Conservation (phyloP, 2,888 invertebrate genomes). For the Drosophila neotestacea region DNA sequence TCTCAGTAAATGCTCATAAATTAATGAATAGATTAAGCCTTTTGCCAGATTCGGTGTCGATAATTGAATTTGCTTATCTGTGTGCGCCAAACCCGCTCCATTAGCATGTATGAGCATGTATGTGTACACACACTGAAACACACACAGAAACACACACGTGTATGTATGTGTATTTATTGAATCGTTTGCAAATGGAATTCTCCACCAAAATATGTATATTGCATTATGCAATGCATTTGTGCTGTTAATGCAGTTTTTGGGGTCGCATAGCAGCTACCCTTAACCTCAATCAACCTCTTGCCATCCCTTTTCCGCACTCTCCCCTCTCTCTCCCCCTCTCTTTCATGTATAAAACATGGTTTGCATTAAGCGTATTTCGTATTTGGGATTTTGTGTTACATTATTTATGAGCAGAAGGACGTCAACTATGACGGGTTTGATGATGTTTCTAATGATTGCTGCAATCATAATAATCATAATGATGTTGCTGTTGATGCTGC, state of each 20-base stretch:
- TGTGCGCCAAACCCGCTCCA: slow-evolving; percentile 21
- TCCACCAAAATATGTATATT: slow-evolving; percentile 8
- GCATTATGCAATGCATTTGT: slow-evolving; percentile 37
- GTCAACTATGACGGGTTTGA: slow-evolving; percentile 46
- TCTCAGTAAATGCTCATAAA: slow-evolving; percentile 28
- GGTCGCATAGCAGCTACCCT: slow-evolving; percentile 15
- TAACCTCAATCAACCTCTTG: slow-evolving; percentile 16
- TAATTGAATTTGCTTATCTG: slow-evolving; percentile 56
- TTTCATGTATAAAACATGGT: slow-evolving; percentile 69
- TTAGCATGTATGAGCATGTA: slow-evolving; percentile 16
- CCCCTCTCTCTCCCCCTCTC: not conserved
- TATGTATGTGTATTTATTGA: slow-evolving; percentile 19
- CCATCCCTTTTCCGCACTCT: not conserved
- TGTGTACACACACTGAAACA: not conserved
- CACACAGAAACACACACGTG: not conserved
- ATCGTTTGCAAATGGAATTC: slow-evolving; percentile 34
- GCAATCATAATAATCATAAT: slow-evolving; percentile 49
- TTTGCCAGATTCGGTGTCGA: slow-evolving; percentile 30
- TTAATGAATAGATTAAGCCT: slow-evolving; percentile 38
- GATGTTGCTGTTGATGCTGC: slow-evolving; percentile 37
- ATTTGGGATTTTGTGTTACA: slow-evolving; percentile 56
- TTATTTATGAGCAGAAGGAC: slow-evolving; percentile 59
- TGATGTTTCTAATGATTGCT: slow-evolving; percentile 64
- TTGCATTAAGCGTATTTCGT: slow-evolving; percentile 66
- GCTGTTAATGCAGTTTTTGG: slow-evolving; percentile 39